Evolutionary conservation across 2,797 vertebrate species (phyloP).

Genomic region (Gallinago nigripennis): DNA sequence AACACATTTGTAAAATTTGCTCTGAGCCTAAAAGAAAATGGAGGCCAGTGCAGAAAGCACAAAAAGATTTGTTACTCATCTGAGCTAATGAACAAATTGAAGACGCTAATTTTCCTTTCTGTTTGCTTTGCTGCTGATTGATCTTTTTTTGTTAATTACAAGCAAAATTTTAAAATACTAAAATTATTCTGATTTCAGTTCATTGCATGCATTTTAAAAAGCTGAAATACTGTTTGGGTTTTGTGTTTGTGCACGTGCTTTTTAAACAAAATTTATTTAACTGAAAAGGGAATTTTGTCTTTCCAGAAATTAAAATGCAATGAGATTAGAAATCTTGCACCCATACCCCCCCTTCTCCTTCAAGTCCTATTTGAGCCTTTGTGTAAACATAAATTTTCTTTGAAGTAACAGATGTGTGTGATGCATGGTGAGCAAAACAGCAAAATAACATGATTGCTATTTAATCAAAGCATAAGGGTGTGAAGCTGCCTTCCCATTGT

Average conservation of each 20-base stretch:
- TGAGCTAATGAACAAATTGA: constrained; percentile 14
- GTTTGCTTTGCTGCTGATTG: not conserved
- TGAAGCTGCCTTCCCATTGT: constrained; percentile 8
- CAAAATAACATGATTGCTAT: constrained; percentile 7
- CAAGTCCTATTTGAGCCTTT: constrained; percentile 27
- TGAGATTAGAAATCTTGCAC: constrained; percentile 19
- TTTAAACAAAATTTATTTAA: not conserved
- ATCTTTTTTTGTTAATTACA: not conserved
- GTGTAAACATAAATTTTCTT: constrained; percentile 30
- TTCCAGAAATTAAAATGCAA: constrained; percentile 15
- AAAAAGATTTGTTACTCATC: not conserved
- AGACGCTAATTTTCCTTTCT: constrained; percentile 1
- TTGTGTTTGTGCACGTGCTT: not conserved
- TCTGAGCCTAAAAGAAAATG: constrained; percentile 5
- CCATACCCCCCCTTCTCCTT: not conserved
- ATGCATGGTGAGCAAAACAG: constrained; percentile 3
- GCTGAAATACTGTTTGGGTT: not conserved
- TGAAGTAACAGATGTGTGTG: constrained; percentile 27
- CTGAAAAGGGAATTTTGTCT: not conserved
- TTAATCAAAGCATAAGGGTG: constrained; percentile 12
- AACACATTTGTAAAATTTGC: not conserved
- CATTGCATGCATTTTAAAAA: not conserved
- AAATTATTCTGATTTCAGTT: constrained; percentile 8
- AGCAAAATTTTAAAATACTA: constrained; percentile 5
- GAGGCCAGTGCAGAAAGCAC: not conserved